Conservation (phyloP, 1,140 invertebrate genomes). For the Pemphigus obesinymphae region DNA sequence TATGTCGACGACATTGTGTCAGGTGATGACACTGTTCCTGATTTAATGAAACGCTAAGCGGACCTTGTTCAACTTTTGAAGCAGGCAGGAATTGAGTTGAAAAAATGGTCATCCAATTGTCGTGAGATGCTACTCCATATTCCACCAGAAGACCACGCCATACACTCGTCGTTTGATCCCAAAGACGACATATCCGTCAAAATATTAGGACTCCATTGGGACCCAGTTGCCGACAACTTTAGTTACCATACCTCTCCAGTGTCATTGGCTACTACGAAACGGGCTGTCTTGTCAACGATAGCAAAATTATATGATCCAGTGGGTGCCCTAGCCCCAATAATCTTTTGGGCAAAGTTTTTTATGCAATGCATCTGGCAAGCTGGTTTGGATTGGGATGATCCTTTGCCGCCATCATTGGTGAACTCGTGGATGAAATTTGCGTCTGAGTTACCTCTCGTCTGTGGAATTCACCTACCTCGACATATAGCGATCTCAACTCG, state of each 20-base stretch:
- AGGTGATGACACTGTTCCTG: background rate
- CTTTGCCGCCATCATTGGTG: background rate
- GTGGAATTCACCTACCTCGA: background rate
- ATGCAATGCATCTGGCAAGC: background rate
- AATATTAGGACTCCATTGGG: conserved; percentile 11
- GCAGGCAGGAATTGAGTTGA: background rate
- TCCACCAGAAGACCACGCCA: background rate
- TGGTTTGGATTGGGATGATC: background rate
- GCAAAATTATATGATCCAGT: background rate
- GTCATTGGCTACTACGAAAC: background rate
- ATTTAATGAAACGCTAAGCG: background rate
- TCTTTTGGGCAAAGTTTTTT: conserved; percentile 6
- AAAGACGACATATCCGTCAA: background rate
- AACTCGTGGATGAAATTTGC: background rate
- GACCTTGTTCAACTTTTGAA: background rate
- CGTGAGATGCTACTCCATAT: background rate
- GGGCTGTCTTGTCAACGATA: background rate
- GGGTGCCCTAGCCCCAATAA: background rate
- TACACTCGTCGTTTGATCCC: no score
- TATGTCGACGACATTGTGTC: background rate
- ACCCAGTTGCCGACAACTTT: background rate
- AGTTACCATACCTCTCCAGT: background rate
- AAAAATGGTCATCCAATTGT: background rate
- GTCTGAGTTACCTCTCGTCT: background rate
- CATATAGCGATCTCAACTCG: background rate